Conservation (phyloP, 2,888 invertebrate species). For the Tenthredo livida region DNA sequence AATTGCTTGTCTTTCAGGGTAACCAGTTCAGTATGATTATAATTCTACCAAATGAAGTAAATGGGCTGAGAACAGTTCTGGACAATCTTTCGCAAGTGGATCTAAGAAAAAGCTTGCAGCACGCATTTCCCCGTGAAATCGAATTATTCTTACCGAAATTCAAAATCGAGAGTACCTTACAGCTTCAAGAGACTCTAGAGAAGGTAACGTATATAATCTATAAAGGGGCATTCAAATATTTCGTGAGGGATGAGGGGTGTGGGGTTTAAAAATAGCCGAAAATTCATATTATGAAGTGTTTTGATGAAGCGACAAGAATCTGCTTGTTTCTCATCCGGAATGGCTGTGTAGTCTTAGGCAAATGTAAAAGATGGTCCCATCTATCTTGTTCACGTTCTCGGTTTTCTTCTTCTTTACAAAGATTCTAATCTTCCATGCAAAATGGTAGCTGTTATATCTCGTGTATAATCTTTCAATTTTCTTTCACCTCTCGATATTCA, state of each 20-base stretch:
- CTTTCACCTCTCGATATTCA: too few relatives aligned
- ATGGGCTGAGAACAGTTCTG: constrained; percentile 78
- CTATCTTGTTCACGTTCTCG: background rate
- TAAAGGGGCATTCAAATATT: background rate
- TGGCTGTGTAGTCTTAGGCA: too few relatives aligned
- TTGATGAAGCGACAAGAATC: background rate
- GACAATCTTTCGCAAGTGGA: constrained; percentile 70
- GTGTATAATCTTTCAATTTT: too few relatives aligned
- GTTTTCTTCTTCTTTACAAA: background rate
- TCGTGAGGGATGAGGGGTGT: background rate
- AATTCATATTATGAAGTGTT: background rate
- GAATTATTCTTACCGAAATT: constrained; percentile 88
- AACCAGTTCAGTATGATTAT: constrained; percentile 87
- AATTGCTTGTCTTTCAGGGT: constrained; percentile 74
- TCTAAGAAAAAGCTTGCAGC: background rate
- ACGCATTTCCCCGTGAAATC: constrained; percentile 78
- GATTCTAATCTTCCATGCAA: background rate
- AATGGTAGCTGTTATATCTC: background rate
- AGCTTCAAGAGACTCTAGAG: constrained; percentile 82
- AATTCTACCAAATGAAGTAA: constrained; percentile 85
- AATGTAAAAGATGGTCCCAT: too few relatives aligned
- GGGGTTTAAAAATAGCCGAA: background rate
- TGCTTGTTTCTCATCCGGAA: background rate
- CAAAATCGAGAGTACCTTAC: constrained; percentile 87
- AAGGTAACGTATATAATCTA: constrained; percentile 80